Base-by-base conservation (phyloP, 2,888 invertebrate species). In the Campoletis raptor region DNA sequence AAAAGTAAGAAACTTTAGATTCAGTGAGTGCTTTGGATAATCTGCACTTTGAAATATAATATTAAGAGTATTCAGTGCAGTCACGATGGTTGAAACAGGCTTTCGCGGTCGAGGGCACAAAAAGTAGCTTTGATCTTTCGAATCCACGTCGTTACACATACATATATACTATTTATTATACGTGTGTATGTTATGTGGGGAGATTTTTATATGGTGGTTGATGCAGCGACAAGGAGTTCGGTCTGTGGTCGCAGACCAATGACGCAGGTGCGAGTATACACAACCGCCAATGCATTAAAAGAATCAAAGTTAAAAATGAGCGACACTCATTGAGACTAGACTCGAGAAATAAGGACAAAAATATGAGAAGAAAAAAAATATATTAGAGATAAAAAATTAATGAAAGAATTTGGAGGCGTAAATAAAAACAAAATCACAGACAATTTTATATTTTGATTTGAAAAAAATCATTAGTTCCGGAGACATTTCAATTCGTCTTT, bases 71-170 rank as follows among this genome's bases (percentile, higher is more conserved):
- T 66, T 69, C 30, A 24, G 48, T 77, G 67, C 77, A 81, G 76
- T 42, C 21, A 48, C n/a, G 67, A 76, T 8, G 67, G 45, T 61
- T 24, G 54, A 57, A 88, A 74, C 67, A 86, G 87, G 86, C 72
- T 48, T 36, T 70, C 18, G 57, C 77, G 73, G 83, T 74, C 52
- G 83, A 85, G 81, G 78, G 83, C 77, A 70, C 70, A 89, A 87
- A 89, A 89, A 89, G 72, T 87, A 78, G 88, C 91, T 91, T 91
- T 90, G 90, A 91, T 91, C 91, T 85, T 86, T 85, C 73, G 77
- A 42, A 45, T 48, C 64, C 72, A 45, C n/a, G 8, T 69, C 42
- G 64, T 54, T 42, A 45, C 24, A 30, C 42, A 37, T 66, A n/a
- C 57, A 52, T n/a, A 24, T 15, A 21, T 48, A 45, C 12, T 6